Base-by-base conservation (phyloP, 2,113 vertebrate species). In the Sorex araneus region DNA sequence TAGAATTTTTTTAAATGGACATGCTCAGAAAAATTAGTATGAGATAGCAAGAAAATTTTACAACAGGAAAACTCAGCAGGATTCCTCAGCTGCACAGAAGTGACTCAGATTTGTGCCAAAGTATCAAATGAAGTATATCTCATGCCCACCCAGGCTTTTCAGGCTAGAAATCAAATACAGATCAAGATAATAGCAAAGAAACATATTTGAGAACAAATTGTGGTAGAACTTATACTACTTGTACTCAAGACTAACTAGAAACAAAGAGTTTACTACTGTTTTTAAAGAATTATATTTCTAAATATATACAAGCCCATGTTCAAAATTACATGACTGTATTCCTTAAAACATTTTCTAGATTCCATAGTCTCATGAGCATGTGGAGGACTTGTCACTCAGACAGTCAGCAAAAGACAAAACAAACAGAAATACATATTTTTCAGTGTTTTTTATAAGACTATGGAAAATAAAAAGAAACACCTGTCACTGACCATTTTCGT, bases 241-340 rank as follows among this genome's bases (percentile, higher is more conserved):
- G 3, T 45, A 43, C 21, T 36, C 32, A 9, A 87, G 74, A 34
- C 16, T 57, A 70, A 34, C 12, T 57, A 8, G 8, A 88, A 87
- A 12, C 3, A 57, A 90, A 60, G 36, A 54, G 4, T 47, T 84
- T 79, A 40, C 19, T 18, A 88, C 50, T 4, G 60, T 64, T 34
- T 78, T 30, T 16, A 57, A 69, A 50, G 9, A 93, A 90, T 81
- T 70, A 75, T 54, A 23, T 30, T 73, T 13, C 16, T 23, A 92
- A 76, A 87, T 15, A 87, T 6, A 4, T 30, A 57, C 10, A 74
- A 43, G 30, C 85, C 21, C 0, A 28, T 25, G 43, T 91, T 91
- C 19, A 84, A 74, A 82, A n/a, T 7, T 2, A 77, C 90, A 82
- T 69, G 63, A 19, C 54, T 60, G 1, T 0, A 70, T 23, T 54